Base-by-base conservation (phyloP, 2,797 vertebrate species). In the Oryzias dopingdopingensis region DNA sequence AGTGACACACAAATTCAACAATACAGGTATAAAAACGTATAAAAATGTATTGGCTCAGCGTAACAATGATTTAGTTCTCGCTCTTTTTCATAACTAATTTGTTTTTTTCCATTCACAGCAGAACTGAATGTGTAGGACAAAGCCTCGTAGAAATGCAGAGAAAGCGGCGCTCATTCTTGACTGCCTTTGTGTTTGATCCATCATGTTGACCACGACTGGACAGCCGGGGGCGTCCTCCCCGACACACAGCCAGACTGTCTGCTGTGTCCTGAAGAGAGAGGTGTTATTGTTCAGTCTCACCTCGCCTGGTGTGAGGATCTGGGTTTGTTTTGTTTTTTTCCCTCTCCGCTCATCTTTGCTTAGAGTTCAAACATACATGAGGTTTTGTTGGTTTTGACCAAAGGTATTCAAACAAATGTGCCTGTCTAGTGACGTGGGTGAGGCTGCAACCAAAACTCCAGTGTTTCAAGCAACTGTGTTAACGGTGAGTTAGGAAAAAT, bases 161-260 rank as follows among this genome's bases (percentile, higher is more conserved):
- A 66, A 50, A 51, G 13, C 52, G 37, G 44, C 62, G 63, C 59
- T 74, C 17, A 53, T 49, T 65, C 63, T 76, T 56, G 48, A 78
- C 70, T 69, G 67, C 43, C 67, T 77, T 49, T 62, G 50, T 70
- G 72, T 81, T 71, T 67, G 61, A 76, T 37, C 65, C 70, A 76
- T 82, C 65, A 65, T 77, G 61, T 66, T 59, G 66, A 74, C 65
- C 66, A 77, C 59, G 67, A 79, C 74, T 72, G 72, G 76, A 71
- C 65, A 72, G 59, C 47, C 55, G 14, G 56, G 69, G 64, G 53
- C 71, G 41, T 65, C 68, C 80, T 74, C 85, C 85, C 79, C 62
- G 65, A 75, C 68, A 51, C 18, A n/a, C 70, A 78, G 74, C 77
- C 79, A 79, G 79, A 74, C 70, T 81, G 71, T 77, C 65, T 61